Percentiles rank a stretch among this genome's conserved stretches.
phyloP scores from a whole-genome alignment of 1,140 invertebrate genomes.

The Bombus waltoni region DNA sequence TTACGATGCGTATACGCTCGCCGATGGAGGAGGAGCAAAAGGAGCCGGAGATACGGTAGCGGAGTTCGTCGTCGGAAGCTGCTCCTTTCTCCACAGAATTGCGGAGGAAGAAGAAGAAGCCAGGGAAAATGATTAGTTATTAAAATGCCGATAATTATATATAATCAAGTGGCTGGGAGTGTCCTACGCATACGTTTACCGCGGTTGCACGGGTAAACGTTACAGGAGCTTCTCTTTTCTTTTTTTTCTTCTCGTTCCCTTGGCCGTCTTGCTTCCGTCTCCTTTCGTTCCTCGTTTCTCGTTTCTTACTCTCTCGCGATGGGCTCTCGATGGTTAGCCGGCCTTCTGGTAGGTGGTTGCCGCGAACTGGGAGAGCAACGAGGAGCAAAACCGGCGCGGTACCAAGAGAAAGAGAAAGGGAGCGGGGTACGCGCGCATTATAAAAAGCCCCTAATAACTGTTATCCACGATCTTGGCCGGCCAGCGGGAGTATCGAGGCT shows the following conservation, averaged over 20 bases:
- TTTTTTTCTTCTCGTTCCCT: neutral
- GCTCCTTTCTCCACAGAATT: constrained; percentile 78
- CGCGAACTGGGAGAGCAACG: constrained; percentile 64
- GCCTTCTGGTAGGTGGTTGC: constrained; percentile 71
- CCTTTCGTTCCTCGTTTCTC: neutral
- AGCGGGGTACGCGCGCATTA: constrained; percentile 77
- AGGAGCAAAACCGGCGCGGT: constrained; percentile 26
- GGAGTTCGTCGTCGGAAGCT: constrained; percentile 76
- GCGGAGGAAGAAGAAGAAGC: constrained; percentile 72
- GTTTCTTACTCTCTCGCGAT: constrained; percentile 1
- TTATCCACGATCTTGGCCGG: constrained; percentile 80
- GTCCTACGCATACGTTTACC: constrained; percentile 78
- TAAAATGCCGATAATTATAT: constrained; percentile 83
- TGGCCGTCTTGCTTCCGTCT: constrained; percentile 23
- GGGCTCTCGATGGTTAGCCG: constrained; percentile 54
- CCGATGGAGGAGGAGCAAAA: constrained; percentile 2
- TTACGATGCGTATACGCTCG: constrained; percentile 20
- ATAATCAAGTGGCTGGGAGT: constrained; percentile 82
- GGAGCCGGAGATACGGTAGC: constrained; percentile 79
- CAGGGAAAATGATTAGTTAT: constrained; percentile 82
- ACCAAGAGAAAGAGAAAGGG: neutral
- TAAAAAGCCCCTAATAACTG: constrained; percentile 83
- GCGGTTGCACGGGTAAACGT: constrained; percentile 63
- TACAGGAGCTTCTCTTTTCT: constrained; percentile 46
- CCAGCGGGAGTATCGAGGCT: constrained; percentile 52